Evolutionary conservation across 2,797 vertebrate species (phyloP).

Genomic region (Microchirus variegatus): DNA sequence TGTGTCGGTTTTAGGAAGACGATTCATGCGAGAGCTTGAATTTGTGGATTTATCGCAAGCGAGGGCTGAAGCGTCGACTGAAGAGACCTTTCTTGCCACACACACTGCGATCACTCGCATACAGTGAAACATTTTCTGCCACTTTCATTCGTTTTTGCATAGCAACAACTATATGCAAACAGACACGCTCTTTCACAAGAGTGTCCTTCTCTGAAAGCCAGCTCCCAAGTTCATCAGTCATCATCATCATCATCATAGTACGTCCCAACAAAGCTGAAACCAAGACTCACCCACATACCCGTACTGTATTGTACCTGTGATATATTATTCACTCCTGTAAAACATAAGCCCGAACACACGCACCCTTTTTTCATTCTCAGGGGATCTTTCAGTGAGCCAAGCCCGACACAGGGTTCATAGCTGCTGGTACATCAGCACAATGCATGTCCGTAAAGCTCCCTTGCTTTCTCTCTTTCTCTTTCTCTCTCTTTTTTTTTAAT

Average conservation of each 20-base stretch:
- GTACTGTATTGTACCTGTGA: conserved; percentile 53
- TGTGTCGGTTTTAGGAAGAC: conserved; percentile 38
- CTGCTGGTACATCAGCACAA: conserved; percentile 79
- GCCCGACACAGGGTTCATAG: conserved; percentile 70
- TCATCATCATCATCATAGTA: conserved; percentile 26
- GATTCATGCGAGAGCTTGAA: conserved; percentile 39
- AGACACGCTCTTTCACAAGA: conserved; percentile 21
- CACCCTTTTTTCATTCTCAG: conserved; percentile 77
- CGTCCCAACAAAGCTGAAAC: conserved; percentile 63
- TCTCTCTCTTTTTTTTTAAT: conserved; percentile 65
- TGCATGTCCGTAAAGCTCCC: conserved; percentile 62
- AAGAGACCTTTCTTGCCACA: conserved; percentile 44
- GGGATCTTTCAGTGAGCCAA: conserved; percentile 79
- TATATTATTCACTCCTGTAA: conserved; percentile 23
- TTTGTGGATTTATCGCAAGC: conserved; percentile 49
- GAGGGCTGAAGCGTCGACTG: conserved; percentile 45
- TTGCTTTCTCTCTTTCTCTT: conserved; percentile 22
- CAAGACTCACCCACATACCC: conserved; percentile 20
- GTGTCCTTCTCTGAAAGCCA: conserved; percentile 48
- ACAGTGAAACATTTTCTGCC: conserved; percentile 21
- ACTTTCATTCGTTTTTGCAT: conserved; percentile 42
- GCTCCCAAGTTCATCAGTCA: conserved; percentile 40
- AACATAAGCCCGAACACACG: conserved; percentile 36
- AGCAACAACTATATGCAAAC: conserved; percentile 62
- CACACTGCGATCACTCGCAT: conserved; percentile 10